Conservation (phyloP, 2,797 vertebrate species). For the Schizopygopsis pylzovi region DNA sequence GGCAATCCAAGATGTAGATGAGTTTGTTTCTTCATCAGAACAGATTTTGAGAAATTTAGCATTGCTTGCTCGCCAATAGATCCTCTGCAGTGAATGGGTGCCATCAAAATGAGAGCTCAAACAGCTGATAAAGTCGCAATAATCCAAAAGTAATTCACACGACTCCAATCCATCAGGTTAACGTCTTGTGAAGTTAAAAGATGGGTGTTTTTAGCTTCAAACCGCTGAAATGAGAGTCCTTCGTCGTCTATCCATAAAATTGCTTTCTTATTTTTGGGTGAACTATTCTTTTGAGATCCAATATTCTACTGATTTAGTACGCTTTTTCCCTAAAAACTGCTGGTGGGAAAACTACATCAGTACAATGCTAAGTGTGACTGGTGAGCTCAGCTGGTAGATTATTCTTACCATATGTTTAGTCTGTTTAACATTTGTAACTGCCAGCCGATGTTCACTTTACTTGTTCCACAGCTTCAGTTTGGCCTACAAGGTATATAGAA, state of each 20-base stretch:
- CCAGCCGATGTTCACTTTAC: background rate
- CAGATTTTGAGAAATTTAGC: background rate
- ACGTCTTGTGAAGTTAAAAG: background rate
- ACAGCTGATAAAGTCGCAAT: background rate
- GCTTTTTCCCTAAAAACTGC: background rate
- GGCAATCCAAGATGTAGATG: background rate
- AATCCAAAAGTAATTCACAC: background rate
- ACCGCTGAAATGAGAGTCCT: background rate
- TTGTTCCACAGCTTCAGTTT: background rate
- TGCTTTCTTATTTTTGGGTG: background rate
- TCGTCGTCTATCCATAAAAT: background rate
- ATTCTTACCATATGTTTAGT: slow-evolving; percentile 3
- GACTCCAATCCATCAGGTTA: background rate
- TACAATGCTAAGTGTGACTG: background rate
- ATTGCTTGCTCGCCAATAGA: background rate
- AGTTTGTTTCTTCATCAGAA: background rate
- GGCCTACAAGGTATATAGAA: background rate
- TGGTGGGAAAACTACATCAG: background rate
- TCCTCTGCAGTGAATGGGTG: background rate
- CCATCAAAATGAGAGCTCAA: background rate
- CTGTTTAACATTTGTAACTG: background rate
- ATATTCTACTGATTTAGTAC: background rate
- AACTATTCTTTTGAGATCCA: background rate
- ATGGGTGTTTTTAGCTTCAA: background rate
- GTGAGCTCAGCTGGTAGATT: slow-evolving; percentile 4